A percentile compares a stretch with the other conserved stretches of the same genome.
These are phyloP conservation scores for Liopterus haemorrhoidalis DNA, from an alignment of 2,888 invertebrate genomes.

Conservation along the genomic window DNA sequence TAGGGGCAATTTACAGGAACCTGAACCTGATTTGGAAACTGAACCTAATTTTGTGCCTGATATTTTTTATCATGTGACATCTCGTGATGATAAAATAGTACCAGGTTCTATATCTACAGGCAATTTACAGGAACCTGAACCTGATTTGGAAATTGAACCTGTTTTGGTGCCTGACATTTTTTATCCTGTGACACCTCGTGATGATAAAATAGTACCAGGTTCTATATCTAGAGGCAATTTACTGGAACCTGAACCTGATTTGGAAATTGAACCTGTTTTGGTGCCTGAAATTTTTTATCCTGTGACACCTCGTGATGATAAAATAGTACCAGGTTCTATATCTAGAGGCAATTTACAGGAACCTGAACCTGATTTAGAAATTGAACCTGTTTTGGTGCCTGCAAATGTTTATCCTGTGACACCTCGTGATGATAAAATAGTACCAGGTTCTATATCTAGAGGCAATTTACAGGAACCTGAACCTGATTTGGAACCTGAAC, in stretches of 20 bases:
- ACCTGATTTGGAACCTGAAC: no score
- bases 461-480: no score
- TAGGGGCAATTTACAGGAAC: no score
- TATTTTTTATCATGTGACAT: conserved; percentile 12
- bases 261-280: no score
- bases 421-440: conserved; percentile 10
- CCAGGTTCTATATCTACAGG: conserved; percentile 13
- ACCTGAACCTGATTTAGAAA: no score
- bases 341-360: neutral
- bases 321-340: conserved; percentile 11
- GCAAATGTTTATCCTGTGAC: no score
- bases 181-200: conserved; percentile 5
- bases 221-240: neutral
- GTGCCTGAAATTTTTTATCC: no score
- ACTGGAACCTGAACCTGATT: no score
- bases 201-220: conserved; percentile 12
- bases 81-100: conserved; percentile 22
- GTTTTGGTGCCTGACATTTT: no score
- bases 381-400: no score
- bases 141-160: neutral
- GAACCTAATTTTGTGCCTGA: neutral
- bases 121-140: conserved; percentile 14
- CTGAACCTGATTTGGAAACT: conserved; percentile 7
- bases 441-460: conserved; percentile 4
- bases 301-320: conserved; percentile 7